phyloP scores from a whole-genome alignment of 2,113 vertebrate species.

The Motacilla tschutschensis region DNA sequence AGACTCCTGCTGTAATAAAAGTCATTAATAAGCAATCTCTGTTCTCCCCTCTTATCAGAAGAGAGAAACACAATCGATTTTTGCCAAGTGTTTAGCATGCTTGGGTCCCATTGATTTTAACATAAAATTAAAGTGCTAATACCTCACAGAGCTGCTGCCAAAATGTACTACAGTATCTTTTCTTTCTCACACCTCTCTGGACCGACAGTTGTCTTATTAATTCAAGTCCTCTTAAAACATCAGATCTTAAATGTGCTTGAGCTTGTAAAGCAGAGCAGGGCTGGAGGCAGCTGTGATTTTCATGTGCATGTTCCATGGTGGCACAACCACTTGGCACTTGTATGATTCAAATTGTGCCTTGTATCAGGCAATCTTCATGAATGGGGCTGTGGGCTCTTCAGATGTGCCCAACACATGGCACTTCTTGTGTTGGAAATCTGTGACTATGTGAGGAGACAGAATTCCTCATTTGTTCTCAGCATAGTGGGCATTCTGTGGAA shows the following conservation, averaged over 20 bases:
- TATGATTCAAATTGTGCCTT: neutral
- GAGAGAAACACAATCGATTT: neutral
- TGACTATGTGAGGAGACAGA: neutral
- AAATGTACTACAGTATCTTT: neutral
- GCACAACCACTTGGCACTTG: neutral
- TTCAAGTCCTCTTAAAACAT: neutral
- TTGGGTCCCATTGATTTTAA: neutral
- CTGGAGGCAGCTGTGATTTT: neutral
- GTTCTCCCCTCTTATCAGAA: neutral
- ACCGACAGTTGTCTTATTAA: neutral
- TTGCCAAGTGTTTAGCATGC: neutral
- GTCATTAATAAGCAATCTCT: neutral
- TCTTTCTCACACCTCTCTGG: neutral
- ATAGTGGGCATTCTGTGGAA: slow-evolving; percentile 36
- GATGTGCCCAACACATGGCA: neutral
- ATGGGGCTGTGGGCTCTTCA: neutral
- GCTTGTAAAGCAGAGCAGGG: neutral
- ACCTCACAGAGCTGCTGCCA: neutral
- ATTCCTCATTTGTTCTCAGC: slow-evolving; percentile 42
- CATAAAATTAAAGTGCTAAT: neutral
- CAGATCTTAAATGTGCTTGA: neutral
- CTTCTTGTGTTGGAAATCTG: neutral
- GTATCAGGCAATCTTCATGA: neutral
- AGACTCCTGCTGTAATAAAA: neutral
- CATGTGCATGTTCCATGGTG: neutral